Base-by-base conservation (phyloP, 2,888 invertebrate species). In the Agonopterix subpropinquella region DNA sequence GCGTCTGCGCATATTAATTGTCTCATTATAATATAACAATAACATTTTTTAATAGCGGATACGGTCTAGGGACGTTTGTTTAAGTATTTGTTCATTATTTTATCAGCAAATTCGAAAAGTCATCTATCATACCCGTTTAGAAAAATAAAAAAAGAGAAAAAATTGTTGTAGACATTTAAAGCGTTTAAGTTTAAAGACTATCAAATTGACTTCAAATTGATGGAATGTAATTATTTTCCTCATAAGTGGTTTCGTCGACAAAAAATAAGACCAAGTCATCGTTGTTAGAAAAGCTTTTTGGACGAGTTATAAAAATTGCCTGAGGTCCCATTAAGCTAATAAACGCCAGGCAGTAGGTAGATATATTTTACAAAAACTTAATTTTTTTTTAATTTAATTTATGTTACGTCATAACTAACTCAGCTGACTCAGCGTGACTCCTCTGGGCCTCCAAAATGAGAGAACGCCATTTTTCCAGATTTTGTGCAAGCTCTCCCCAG, bases 1-100 rank as follows among this genome's bases (percentile, higher is more conserved):
- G 82, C 82, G 80, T 71, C 57, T 52, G 72, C 67, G 78, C 79
- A 73, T 68, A 68, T 67, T 73, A 74, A 73, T 72, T 64, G 70
- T 58, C 62, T 67, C 61, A 11, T 46, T 45, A 28, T 37, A 67
- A 70, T 72, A 67, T 54, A 54, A 53, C 42, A 45, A 41, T 36
- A 39, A 41, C 46, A 28, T 28, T 28, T 28, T 28, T 28, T 28
- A 28, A 28, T 28, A 28, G 7, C n/a, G 43, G 28, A 28, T 28
- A 28, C 4, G 28, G 28, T 28, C 28, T 28, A 28, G 28, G 28
- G 28, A 28, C 5, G 28, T 28, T 28, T 5, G 28, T 28, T 28
- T 28, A 28, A 28, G 7, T 28, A 28, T 28, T 28, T 28, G 28
- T 28, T 28, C 28, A 28, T 28, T 28, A 28, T 28, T 28, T 28